Evolutionary conservation across 53 echinoderm and acorn worm species (phyloP).

Genomic region (Arbacia lixula): DNA sequence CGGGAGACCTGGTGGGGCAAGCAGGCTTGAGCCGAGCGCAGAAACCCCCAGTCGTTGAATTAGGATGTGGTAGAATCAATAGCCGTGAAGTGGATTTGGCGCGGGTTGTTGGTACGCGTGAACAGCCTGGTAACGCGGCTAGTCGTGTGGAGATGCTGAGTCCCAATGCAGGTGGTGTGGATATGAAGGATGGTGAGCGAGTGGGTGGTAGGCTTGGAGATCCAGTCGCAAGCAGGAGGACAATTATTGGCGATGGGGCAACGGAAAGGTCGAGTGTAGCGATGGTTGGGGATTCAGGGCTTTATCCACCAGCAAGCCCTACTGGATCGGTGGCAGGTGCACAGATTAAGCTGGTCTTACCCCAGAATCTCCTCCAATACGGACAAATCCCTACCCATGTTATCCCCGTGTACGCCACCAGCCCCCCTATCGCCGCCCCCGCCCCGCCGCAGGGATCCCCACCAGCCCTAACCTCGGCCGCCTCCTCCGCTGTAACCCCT

Average conservation of each 20-base stretch:
- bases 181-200: too few species aligned
- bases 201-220: too few species aligned
- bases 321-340: constrained; percentile 31
- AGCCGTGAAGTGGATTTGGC: neutral
- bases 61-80: too few species aligned
- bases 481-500: constrained; percentile 4
- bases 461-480: constrained; percentile 44
- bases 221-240: neutral
- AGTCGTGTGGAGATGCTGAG: neutral
- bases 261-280: constrained; percentile 1
- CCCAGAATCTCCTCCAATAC: constrained; percentile 68
- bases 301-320: constrained; percentile 12
- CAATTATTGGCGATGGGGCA: neutral
- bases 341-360: constrained; percentile 77
- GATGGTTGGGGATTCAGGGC: neutral
- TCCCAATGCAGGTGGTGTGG: too few species aligned
- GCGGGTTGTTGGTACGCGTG: neutral
- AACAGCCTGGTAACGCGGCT: neutral
- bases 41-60: neutral
- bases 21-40: neutral
- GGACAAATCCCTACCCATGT: constrained; percentile 87
- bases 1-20: neutral
- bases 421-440: neutral
- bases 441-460: neutral
- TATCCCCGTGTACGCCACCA: constrained; percentile 81